Evolutionary conservation across 53 echinoderm and acorn worm genomes (phyloP), one percentile per base, ranked within the genome.

Genomic region (Echinarachnius parma): DNA sequence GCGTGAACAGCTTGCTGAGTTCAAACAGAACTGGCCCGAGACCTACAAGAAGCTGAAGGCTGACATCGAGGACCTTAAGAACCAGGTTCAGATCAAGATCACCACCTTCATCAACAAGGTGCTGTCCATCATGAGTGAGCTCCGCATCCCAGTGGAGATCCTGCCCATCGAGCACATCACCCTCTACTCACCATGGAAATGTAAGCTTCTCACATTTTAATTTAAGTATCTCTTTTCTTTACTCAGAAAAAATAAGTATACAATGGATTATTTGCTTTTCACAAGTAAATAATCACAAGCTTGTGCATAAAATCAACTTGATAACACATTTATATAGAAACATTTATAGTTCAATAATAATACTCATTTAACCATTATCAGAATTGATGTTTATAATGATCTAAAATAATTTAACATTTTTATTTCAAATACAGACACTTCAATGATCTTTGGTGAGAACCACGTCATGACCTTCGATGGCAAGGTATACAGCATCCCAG

Each of bases 401-500:
- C 8, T 42, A 42, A 42, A 42, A n/a, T n/a, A n/a, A n/a, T n/a
- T n/a, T 50, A 8, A 50, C n/a, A 21, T 19, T 9, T 50, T 2
- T 30, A 10, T 60, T 60, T 29, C 9, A 4, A 14, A 20, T 49
- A 33, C 75, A 91, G 90, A 80, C 33, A 71, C 85, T 56, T 83
- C 85, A 5, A 88, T 98, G 81, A 82, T 92, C 77, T 98, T 98
- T 35, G 86, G 88, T 14, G 27, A 46, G 18, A 81, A 61, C 44
- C 88, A 92, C 61, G 81, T 92, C 24, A 78, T 92, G 81, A 91
- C 98, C 55, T 98, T 98, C 53, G 98, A 98, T 79, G 71, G 83
- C 18, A 81, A 82, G 34, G 68, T 88, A 3, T 98, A 88, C 59
- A 88, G 92, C 47, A 63, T 88, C 47, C 98, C 98, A n/a, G 56